Conservation (phyloP, 2,888 invertebrate genomes). For the Teleiodes luculella region DNA sequence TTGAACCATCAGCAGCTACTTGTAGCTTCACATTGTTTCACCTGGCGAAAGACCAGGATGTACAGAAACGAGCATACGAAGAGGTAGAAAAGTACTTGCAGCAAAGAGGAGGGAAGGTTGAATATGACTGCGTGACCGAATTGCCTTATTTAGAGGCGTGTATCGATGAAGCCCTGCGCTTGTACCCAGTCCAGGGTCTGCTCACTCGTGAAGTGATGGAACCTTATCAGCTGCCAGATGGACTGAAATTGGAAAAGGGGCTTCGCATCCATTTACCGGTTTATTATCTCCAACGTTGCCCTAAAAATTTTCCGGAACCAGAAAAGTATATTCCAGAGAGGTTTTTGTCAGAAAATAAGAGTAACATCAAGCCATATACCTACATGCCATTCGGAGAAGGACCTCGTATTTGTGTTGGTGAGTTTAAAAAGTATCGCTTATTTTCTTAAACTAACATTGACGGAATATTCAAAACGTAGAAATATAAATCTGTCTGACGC, state of each 20-base stretch:
- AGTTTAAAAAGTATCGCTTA: slow-evolving; percentile 15
- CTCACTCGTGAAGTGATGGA: slow-evolving; percentile 46
- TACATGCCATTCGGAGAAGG: slow-evolving; percentile 51
- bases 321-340: slow-evolving; percentile 41
- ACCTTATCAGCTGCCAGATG: slow-evolving; percentile 41
- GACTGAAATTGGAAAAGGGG: slow-evolving; percentile 37
- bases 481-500: no score
- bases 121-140: slow-evolving; percentile 45
- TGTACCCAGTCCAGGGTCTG: slow-evolving; percentile 44
- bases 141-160: slow-evolving; percentile 48
- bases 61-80: slow-evolving; percentile 32
- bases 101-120: slow-evolving; percentile 17
- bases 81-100: slow-evolving; percentile 41
- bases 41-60: slow-evolving; percentile 41
- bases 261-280: slow-evolving; percentile 44
- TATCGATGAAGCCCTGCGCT: slow-evolving; percentile 44
- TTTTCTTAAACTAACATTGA: no score
- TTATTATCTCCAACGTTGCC: slow-evolving; percentile 37
- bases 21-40: slow-evolving; percentile 42
- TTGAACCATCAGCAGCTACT: slow-evolving; percentile 47
- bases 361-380: slow-evolving; percentile 36
- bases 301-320: slow-evolving; percentile 42
- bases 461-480: no score
- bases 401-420: slow-evolving; percentile 46
- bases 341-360: slow-evolving; percentile 35